Evolutionary conservation across 2,113 vertebrate species (phyloP).

Genomic region (Cyprinodon brontotheroides): DNA sequence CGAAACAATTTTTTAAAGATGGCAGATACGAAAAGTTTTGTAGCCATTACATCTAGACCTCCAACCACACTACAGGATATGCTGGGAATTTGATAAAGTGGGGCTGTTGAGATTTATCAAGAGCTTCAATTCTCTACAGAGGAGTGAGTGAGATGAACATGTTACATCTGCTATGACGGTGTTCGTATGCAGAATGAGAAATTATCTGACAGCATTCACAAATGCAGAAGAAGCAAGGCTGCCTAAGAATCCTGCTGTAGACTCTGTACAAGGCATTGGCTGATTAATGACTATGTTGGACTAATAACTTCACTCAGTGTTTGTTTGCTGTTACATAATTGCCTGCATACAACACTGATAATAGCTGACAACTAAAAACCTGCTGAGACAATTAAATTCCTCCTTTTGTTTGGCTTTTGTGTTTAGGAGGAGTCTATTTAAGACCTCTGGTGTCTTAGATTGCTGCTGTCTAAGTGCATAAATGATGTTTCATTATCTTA

Average conservation of each 20-base stretch:
- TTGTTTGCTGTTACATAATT: conserved; percentile 66
- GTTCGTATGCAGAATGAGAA: conserved; percentile 9
- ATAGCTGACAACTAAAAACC: conserved; percentile 48
- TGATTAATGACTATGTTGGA: conserved; percentile 55
- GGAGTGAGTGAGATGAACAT: conserved; percentile 7
- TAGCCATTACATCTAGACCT: conserved; percentile 32
- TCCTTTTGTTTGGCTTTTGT: conserved; percentile 34
- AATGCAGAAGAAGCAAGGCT: conserved; percentile 10
- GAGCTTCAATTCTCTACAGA: conserved; percentile 30
- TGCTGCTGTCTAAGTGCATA: not conserved
- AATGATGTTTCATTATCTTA: not conserved
- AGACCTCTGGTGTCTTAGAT: conserved; percentile 6
- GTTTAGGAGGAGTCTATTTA: conserved; percentile 5
- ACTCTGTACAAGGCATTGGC: conserved; percentile 31
- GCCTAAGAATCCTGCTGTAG: conserved; percentile 12
- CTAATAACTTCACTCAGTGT: conserved; percentile 46
- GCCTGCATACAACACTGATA: conserved; percentile 43
- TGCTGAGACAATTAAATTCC: conserved; percentile 47
- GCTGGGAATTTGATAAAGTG: conserved; percentile 20
- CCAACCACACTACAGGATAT: conserved; percentile 31
- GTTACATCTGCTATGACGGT: conserved; percentile 17
- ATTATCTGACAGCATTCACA: conserved; percentile 8
- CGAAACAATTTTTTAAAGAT: conserved; percentile 21
- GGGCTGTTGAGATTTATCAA: conserved; percentile 35
- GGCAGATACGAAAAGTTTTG: conserved; percentile 15